phyloP scores from a whole-genome alignment of 2,113 vertebrate genomes.

The Aldabrachelys gigantea region DNA sequence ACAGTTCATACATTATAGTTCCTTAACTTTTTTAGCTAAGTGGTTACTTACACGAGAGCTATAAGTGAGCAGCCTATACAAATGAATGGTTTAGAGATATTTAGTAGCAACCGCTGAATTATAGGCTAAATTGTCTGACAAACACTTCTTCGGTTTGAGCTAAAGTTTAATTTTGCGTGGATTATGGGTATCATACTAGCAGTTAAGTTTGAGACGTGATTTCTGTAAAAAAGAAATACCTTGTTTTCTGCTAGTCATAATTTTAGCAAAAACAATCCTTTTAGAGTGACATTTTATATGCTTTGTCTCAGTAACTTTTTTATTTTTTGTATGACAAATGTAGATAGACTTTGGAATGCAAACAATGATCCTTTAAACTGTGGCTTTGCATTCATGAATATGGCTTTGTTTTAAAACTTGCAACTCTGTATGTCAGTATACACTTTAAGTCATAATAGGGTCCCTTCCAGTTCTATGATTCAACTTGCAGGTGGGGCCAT shows the following conservation, averaged over 20 bases:
- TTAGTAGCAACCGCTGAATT: background rate
- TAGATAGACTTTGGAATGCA: background rate
- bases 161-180: background rate
- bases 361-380: background rate
- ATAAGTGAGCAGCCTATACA: background rate
- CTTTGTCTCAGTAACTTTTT: conserved; percentile 7
- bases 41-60: background rate
- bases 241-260: background rate
- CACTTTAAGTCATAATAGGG: background rate
- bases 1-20: background rate
- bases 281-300: background rate
- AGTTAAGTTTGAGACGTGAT: background rate
- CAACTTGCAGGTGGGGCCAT: background rate
- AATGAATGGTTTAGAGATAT: background rate
- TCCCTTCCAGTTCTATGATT: too few relatives aligned
- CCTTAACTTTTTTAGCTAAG: background rate
- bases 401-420: conserved; percentile 24
- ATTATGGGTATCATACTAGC: background rate
- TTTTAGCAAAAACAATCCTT: background rate
- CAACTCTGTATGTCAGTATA: conserved; percentile 16
- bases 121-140: background rate
- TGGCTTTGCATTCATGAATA: background rate
- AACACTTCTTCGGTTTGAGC: background rate
- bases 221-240: background rate
- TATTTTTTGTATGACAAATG: background rate